Evolutionary conservation across 2,113 vertebrate genomes (phyloP), one percentile per base, ranked within the genome.

Genomic region (Bambusicola thoracicus): DNA sequence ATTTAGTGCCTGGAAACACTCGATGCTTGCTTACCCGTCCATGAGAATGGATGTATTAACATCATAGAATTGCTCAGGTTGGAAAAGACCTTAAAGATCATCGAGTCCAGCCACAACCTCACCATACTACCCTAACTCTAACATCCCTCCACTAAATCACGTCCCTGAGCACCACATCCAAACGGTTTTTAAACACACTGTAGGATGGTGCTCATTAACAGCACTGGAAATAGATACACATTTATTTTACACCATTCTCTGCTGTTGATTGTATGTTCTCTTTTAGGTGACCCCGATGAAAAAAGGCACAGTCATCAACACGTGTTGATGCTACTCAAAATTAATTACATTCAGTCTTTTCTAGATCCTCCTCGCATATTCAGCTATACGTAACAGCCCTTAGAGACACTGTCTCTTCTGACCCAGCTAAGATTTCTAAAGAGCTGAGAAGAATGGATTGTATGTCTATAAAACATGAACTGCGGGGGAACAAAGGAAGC

Each of bases 281-380:
- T 65, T 79, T 11, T 11, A 19, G 53, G 36, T 40, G 10, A 53
- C 8, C 24, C 24, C 41, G 36, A 19, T 5, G 5, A 41, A 49
- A 69, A n/a, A 48, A 66, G 10, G 2, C 25, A 15, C 0, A 0
- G 12, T 38, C 55, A 58, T 53, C 22, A 7, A 3, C 48, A 27
- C 19, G 24, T 24, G 27, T 10, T 44, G 30, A 13, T 43, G 58
- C 32, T 53, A 17, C 34, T 21, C 12, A 43, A 63, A 90, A 32
- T 46, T 0, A 14, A 56, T 55, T 55, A 30, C 7, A 13, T 13
- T 55, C 14, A 22, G 41, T 75, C 3, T 20, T 29, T 10, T 17
- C 19, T 0, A 48, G 40, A 21, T 61, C 18, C 7, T 68, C 20
- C 40, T 83, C 34, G 20, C 4, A 1, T 4, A 32, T 6, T 74